These are phyloP conservation scores for Xanthia togata DNA, from an alignment of 2,888 invertebrate species.

Conservation along the genomic window DNA sequence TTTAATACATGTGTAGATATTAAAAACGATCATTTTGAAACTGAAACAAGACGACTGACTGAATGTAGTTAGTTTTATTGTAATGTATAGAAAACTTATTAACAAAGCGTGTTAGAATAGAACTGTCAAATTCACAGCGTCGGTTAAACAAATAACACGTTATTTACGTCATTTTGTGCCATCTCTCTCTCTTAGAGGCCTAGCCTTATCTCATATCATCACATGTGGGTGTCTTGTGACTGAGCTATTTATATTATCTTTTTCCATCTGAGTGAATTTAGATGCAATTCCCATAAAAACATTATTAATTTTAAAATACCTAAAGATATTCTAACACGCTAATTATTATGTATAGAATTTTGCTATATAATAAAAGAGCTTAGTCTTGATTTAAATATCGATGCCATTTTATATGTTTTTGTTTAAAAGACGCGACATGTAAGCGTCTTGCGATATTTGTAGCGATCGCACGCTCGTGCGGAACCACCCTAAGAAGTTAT, in stretches of 20 bases:
- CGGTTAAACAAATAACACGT: not conserved
- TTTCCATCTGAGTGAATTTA: not conserved
- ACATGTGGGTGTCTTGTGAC: not conserved
- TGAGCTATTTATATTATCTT: too few relatives aligned
- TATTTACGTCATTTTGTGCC: not conserved
- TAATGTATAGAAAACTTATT: conserved; percentile 55
- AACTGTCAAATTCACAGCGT: not conserved
- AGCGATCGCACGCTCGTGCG: conserved; percentile 32
- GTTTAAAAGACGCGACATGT: conserved; percentile 33
- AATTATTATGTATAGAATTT: conserved; percentile 54
- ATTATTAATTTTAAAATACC: conserved; percentile 5
- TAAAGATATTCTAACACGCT: conserved; percentile 51
- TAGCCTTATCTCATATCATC: not conserved
- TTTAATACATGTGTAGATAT: conserved; percentile 45
- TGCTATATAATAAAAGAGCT: conserved; percentile 65
- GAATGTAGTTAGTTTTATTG: conserved; percentile 72
- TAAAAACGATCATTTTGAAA: conserved; percentile 47
- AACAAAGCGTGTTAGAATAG: conserved; percentile 28
- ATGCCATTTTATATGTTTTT: conserved; percentile 64
- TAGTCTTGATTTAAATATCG: conserved; percentile 61
- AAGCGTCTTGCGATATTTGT: conserved; percentile 39
- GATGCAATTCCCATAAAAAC: not conserved
- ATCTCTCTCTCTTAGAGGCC: not conserved
- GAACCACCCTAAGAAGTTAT: conserved; percentile 45
- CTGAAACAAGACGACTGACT: conserved; percentile 67